Evolutionary conservation across 2,797 vertebrate genomes (phyloP).

Genomic region (Myotis vivesi): DNA sequence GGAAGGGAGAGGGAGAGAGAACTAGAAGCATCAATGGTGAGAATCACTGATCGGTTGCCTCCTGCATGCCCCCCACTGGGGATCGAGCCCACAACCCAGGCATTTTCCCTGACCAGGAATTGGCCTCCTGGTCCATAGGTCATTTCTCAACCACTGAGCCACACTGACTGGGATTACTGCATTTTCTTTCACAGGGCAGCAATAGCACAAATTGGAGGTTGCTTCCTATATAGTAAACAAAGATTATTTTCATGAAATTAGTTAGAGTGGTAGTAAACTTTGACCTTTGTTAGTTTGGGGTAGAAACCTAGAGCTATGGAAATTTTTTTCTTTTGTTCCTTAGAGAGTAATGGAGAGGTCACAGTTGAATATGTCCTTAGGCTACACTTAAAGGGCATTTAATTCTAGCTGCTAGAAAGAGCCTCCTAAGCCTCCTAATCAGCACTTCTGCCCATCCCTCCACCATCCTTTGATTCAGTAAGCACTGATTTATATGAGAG

Average conservation of each 20-base stretch:
- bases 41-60: too few species aligned
- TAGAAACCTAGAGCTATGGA: neutral
- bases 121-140: too few species aligned
- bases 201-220: neutral
- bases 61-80: too few species aligned
- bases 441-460: neutral
- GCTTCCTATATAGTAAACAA: neutral
- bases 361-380: neutral
- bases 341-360: neutral
- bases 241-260: conserved; percentile 23
- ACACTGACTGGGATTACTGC: neutral
- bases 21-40: too few species aligned
- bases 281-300: neutral
- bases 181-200: conserved; percentile 14
- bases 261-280: neutral
- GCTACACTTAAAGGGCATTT: neutral
- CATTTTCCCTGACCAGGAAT: too few species aligned
- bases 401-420: neutral
- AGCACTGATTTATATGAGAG: neutral
- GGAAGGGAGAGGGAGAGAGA: too few species aligned
- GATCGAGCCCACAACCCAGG: too few species aligned
- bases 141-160: too few species aligned
- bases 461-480: neutral
- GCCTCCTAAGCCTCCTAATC: neutral
- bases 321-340: neutral